A percentile compares a stretch with the other conserved stretches of the same genome.
Evolutionary conservation across 1,140 invertebrate species (phyloP).

Genomic region (Aleiodes sp.): DNA sequence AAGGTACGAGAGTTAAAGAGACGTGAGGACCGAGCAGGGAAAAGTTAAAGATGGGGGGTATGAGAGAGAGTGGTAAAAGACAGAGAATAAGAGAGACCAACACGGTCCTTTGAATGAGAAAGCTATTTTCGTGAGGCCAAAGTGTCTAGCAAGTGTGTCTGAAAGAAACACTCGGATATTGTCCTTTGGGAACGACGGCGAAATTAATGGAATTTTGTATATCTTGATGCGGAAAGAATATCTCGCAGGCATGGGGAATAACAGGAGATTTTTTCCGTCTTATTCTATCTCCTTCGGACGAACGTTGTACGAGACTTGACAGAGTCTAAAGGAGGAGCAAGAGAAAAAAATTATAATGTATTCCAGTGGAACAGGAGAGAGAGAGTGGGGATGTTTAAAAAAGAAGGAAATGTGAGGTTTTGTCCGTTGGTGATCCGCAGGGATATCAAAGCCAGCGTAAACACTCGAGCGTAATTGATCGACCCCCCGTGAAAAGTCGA

Average conservation of each 20-base stretch:
- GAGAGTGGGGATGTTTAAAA: not conserved
- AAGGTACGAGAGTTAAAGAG: not conserved
- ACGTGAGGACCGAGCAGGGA: not conserved
- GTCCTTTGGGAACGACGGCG: slow-evolving; percentile 12
- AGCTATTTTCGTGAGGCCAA: slow-evolving; percentile 19
- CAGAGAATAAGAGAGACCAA: no score
- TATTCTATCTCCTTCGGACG: not conserved
- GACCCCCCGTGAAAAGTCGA: slow-evolving; percentile 23
- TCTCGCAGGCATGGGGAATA: not conserved
- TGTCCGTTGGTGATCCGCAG: not conserved
- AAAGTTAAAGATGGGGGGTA: not conserved
- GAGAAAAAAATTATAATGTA: no score
- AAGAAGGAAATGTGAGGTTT: not conserved
- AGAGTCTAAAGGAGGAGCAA: not conserved
- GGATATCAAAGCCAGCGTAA: slow-evolving; percentile 26
- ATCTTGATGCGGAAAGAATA: slow-evolving; percentile 26
- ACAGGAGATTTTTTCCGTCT: slow-evolving; percentile 12
- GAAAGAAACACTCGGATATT: slow-evolving; percentile 20
- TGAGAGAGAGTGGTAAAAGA: no score
- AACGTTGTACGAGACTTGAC: slow-evolving; percentile 4
- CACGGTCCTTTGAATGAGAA: slow-evolving; percentile 18
- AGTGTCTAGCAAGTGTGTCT: slow-evolving; percentile 26
- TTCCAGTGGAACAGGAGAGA: not conserved
- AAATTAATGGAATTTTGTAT: slow-evolving; percentile 32
- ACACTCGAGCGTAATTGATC: slow-evolving; percentile 31